phyloP scores from a whole-genome alignment of 2,113 vertebrate species.

The Pachypanchax playfairii region DNA sequence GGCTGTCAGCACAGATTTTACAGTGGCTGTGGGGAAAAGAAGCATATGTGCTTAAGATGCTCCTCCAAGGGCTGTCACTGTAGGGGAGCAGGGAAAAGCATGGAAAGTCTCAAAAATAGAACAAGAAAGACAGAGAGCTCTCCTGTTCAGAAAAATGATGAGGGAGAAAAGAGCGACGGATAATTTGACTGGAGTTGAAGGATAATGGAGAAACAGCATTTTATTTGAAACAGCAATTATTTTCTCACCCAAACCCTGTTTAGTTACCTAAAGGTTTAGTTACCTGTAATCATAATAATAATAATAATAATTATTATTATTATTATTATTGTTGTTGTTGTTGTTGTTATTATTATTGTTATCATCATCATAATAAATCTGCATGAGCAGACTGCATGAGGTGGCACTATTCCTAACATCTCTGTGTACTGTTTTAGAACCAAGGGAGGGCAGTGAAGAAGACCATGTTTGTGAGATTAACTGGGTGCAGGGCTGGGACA shows the following conservation, averaged over 20 bases:
- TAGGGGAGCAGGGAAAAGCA: constrained; percentile 60
- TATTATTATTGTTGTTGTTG: no score
- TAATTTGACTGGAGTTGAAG: constrained; percentile 71
- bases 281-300: no score
- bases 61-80: constrained; percentile 72
- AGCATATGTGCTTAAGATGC: constrained; percentile 75
- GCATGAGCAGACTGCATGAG: constrained; percentile 53
- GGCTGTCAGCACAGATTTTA: constrained; percentile 85
- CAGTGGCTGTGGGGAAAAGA: constrained; percentile 72
- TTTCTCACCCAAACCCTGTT: constrained; percentile 46
- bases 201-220: constrained; percentile 63
- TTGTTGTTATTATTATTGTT: no score
- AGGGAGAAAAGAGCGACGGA: constrained; percentile 65
- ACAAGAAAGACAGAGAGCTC: constrained; percentile 64
- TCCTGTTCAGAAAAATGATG: constrained; percentile 72
- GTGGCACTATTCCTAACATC: constrained; percentile 73
- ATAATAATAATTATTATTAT: no score
- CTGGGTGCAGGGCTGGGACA: constrained; percentile 59
- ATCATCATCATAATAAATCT: no score
- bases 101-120: constrained; percentile 75
- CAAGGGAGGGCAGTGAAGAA: constrained; percentile 42
- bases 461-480: constrained; percentile 67
- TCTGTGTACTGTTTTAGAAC: constrained; percentile 42
- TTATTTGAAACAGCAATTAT: constrained; percentile 62
- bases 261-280: constrained; percentile 40